Evolutionary conservation across 1,140 invertebrate genomes (phyloP), one percentile per base, ranked within the genome.

Genomic region (Euura lappo): DNA sequence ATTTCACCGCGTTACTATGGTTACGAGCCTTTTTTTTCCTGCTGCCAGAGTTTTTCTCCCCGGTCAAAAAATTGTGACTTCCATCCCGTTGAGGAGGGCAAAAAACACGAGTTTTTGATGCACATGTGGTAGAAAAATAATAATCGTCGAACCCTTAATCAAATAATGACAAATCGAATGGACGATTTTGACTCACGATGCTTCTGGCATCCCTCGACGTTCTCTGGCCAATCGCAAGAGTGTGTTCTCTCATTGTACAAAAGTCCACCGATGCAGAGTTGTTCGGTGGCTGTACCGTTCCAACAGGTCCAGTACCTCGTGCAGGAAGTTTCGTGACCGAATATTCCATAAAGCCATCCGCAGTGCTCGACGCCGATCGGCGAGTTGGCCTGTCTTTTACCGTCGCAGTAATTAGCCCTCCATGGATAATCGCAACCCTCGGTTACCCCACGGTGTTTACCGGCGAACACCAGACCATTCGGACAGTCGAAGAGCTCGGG

Each of bases 231-330:
- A 83, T 97, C 96, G 83, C 96, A 97, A 6, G 95, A 94, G 79
- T 96, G 94, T 0, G 95, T 93, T 77, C 93, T 91, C 86, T 97
- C 96, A 83, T 97, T 97, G 90, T 97, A 97, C 6, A 97, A 89
- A 4, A 97, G 89, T 2, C 96, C 96, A 64, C 96, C 96, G 78
- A 97, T 97, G 86, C 96, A 97, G n/a, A 96, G 91, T 83, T 97
- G 96, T 84, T 97, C 95, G 0, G 95, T 96, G 8, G 95, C 93
- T 0, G 96, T 97, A 46, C 96, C 95, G 84, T 97, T 97, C 96
- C 96, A 97, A 84, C 96, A 97, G 1, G 96, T 97, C 96, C 96
- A 97, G 85, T 97, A 97, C 11, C 96, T 89, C 0, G 96, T 97
- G 88, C 96, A 97, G 0, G 94, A 96, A 0, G 95, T 97, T 85